phyloP scores from a whole-genome alignment of 2,888 invertebrate genomes.

The Pardosa pseudoannulata region DNA sequence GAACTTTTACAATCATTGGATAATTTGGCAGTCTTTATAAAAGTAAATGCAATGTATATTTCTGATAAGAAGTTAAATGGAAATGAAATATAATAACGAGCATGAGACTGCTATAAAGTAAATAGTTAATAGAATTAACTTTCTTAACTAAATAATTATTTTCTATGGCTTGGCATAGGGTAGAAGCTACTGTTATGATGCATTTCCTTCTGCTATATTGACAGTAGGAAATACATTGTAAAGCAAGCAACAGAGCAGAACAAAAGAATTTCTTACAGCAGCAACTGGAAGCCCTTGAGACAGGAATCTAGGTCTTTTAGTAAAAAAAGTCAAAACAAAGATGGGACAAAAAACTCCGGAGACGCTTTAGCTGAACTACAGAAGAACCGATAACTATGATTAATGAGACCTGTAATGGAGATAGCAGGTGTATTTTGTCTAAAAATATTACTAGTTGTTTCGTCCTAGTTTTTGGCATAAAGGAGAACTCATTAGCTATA shows the following conservation, averaged over 20 bases:
- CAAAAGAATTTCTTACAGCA: conserved; percentile 13
- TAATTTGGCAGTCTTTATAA: too few relatives aligned
- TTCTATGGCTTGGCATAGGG: too few relatives aligned
- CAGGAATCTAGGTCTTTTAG: conserved; percentile 30
- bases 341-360: not conserved
- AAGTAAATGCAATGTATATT: too few relatives aligned
- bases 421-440: conserved; percentile 37
- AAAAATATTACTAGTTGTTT: conserved; percentile 32
- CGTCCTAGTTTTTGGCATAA: conserved; percentile 20
- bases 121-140: too few relatives aligned
- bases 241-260: not conserved
- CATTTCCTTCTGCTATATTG: too few relatives aligned
- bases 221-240: too few relatives aligned
- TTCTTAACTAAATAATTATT: too few relatives aligned
- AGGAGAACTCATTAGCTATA: not conserved
- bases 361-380: conserved; percentile 10
- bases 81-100: too few relatives aligned
- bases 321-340: conserved; percentile 10
- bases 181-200: too few relatives aligned
- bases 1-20: too few relatives aligned
- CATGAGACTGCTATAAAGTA: too few relatives aligned
- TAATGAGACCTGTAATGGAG: conserved; percentile 36
- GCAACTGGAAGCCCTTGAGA: conserved; percentile 22
- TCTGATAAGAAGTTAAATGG: too few relatives aligned
- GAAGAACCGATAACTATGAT: conserved; percentile 40